A percentile compares a stretch with the other conserved stretches of the same genome.
phyloP scores from a whole-genome alignment of 2,797 vertebrate species.

The Chlorospingus semifuscus region DNA sequence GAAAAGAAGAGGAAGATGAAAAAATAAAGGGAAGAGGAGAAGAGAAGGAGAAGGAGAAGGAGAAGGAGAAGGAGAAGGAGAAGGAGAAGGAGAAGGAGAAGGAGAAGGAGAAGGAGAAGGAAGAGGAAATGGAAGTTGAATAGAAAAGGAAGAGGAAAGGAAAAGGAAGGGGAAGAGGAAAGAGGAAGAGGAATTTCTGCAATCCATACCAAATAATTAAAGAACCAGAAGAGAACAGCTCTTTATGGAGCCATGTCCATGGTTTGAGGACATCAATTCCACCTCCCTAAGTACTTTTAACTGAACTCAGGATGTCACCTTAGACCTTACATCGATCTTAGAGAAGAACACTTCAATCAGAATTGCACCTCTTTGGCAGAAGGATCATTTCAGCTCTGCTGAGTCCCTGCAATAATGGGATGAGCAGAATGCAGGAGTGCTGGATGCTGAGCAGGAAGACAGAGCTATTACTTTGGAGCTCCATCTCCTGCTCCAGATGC shows the following conservation, averaged over 20 bases:
- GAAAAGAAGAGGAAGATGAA: background rate
- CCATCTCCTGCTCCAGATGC: background rate
- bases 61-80: too few relatives aligned
- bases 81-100: background rate
- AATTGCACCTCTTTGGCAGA: background rate
- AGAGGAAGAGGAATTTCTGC: background rate
- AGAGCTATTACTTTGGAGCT: background rate
- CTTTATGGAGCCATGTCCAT: background rate
- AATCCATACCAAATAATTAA: background rate
- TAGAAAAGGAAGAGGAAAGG: too few relatives aligned
- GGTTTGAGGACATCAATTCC: background rate
- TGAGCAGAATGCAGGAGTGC: background rate
- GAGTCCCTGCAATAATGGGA: background rate
- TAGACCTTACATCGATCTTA: background rate
- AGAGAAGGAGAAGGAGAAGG: too few relatives aligned
- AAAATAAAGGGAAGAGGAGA: too few relatives aligned
- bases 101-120: too few relatives aligned
- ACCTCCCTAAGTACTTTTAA: background rate
- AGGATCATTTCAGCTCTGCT: background rate
- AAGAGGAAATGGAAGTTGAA: background rate
- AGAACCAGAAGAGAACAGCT: background rate
- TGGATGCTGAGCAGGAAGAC: background rate
- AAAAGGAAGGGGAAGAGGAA: too few relatives aligned
- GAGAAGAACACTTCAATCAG: background rate
- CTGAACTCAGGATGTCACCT: background rate